A percentile compares a stretch with the other conserved stretches of the same genome.
These are phyloP conservation scores for Stegostoma tigrinum DNA, from an alignment of 2,113 vertebrate genomes.

Conservation along the genomic window DNA sequence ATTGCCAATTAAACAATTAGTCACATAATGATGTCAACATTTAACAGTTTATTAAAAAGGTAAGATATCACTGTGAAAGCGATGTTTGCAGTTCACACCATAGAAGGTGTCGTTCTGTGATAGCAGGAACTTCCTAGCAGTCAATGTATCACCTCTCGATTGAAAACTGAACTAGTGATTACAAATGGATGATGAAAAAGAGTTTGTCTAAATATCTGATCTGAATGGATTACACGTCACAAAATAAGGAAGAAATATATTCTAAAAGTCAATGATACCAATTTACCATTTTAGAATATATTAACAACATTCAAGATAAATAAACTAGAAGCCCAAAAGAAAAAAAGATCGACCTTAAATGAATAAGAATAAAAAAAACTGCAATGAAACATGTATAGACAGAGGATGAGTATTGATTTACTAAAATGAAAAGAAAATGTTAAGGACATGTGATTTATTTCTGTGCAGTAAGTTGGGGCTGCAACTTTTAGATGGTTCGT, in stretches of 20 bases:
- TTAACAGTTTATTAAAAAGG: conserved; percentile 9
- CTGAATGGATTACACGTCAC: background rate
- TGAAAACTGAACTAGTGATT: background rate
- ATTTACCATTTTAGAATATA: background rate
- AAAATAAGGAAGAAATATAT: background rate
- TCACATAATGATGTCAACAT: background rate
- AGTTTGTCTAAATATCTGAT: background rate
- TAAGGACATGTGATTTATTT: background rate
- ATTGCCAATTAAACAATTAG: background rate
- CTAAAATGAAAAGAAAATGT: background rate
- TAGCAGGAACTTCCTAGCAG: conserved; percentile 2
- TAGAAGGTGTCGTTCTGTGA: background rate
- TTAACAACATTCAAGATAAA: background rate
- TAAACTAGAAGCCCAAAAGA: background rate
- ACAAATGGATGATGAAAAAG: conserved; percentile 4
- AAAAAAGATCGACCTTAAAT: background rate
- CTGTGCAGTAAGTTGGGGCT: background rate
- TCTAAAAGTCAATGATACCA: background rate
- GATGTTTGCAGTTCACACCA: too few species aligned
- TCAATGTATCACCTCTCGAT: background rate
- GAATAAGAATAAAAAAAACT: background rate
- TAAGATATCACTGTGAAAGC: background rate
- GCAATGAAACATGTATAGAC: background rate
- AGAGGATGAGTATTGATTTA: background rate
- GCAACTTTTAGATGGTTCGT: background rate